Evolutionary conservation across 64 coral and sea anemone genomes (phyloP).

Genomic region (Pocillopora verrucosa): DNA sequence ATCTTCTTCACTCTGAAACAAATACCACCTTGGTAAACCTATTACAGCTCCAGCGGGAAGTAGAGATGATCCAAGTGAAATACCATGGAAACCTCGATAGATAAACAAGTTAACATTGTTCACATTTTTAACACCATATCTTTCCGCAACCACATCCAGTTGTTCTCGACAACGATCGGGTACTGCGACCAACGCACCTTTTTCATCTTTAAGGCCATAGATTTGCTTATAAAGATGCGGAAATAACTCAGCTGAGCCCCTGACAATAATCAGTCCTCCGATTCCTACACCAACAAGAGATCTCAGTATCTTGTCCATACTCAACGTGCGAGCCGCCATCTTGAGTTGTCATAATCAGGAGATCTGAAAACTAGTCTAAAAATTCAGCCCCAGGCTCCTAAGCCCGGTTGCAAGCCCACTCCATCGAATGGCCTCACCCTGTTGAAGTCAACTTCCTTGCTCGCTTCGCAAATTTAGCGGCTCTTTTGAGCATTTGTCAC

Average conservation of each 20-base stretch:
- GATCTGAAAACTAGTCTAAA: neutral
- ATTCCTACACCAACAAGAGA: conserved; percentile 47
- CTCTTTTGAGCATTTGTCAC: no score
- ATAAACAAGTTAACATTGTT: conserved; percentile 84
- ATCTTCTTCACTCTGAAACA: conserved; percentile 73
- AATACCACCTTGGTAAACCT: conserved; percentile 78
- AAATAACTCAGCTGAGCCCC: conserved; percentile 48
- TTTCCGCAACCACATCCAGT: conserved; percentile 51
- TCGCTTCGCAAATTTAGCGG: no score
- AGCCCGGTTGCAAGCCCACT: no score
- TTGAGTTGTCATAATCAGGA: neutral
- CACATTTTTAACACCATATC: conserved; percentile 36
- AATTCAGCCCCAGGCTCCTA: neutral
- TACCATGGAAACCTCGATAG: conserved; percentile 56
- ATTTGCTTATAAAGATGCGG: conserved; percentile 23
- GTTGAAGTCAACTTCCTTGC: no score
- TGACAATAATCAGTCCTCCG: conserved; percentile 54
- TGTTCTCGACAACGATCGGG: conserved; percentile 57
- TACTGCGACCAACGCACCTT: neutral
- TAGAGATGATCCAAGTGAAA: conserved; percentile 80
- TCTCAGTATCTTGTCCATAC: neutral
- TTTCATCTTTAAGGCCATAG: conserved; percentile 32
- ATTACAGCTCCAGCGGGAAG: conserved; percentile 83
- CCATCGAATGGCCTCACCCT: no score
- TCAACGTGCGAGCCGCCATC: neutral